Evolutionary conservation across 2,888 invertebrate species (phyloP).

Genomic region (Cheilosia grossa): DNA sequence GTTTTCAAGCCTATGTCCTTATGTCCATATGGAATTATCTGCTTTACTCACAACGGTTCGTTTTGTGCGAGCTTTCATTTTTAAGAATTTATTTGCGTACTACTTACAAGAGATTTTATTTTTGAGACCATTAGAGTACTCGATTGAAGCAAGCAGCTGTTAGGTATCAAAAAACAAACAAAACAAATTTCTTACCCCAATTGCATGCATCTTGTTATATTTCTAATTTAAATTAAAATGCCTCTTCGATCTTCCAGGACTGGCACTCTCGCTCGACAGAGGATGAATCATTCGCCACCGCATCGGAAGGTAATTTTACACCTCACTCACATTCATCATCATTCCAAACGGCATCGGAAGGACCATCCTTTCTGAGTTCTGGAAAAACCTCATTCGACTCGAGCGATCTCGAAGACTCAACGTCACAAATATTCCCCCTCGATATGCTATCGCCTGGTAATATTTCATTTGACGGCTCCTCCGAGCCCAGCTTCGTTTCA

Average conservation of each 20-base stretch:
- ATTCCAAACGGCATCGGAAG: slow-evolving; percentile 88
- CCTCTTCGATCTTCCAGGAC: slow-evolving; percentile 78
- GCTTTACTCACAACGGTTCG: too few species aligned
- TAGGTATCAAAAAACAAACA: too few species aligned
- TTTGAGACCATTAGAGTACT: too few species aligned
- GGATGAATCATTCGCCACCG: slow-evolving; percentile 88
- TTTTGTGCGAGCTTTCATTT: too few species aligned
- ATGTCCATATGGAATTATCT: too few species aligned
- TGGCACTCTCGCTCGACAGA: slow-evolving; percentile 84
- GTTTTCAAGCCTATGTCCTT: too few species aligned
- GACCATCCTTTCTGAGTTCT: slow-evolving; percentile 85
- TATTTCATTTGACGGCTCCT: slow-evolving; percentile 81
- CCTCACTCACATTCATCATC: slow-evolving; percentile 88
- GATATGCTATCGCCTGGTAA: slow-evolving; percentile 80
- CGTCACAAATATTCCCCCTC: slow-evolving; percentile 78
- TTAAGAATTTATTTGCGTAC: too few species aligned
- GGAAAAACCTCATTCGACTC: slow-evolving; percentile 83
- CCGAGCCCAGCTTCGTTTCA: slow-evolving; percentile 81
- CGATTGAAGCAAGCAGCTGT: too few species aligned
- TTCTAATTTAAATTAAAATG: neutral
- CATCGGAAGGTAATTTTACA: slow-evolving; percentile 87
- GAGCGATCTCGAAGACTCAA: slow-evolving; percentile 81
- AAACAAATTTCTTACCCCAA: too few species aligned
- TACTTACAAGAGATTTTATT: too few species aligned
- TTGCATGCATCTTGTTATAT: neutral